phyloP scores from a whole-genome alignment of 2,113 vertebrate genomes.

The Chloropsis hardwickii region DNA sequence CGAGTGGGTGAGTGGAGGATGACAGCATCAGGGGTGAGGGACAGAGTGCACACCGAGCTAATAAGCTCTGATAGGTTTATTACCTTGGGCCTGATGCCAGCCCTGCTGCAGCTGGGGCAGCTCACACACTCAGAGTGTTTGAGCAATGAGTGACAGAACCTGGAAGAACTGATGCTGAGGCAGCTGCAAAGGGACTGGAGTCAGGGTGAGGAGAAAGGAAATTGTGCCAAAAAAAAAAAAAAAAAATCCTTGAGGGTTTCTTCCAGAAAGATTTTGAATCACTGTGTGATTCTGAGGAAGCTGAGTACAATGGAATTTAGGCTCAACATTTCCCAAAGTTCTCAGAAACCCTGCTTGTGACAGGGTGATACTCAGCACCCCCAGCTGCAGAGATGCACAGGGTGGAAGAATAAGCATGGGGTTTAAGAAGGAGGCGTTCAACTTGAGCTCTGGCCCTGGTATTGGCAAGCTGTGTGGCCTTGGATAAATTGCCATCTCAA shows the following conservation, averaged over 20 bases:
- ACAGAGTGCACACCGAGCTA: not conserved
- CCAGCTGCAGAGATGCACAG: not conserved
- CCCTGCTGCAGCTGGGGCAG: not conserved
- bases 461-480: not conserved
- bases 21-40: not conserved
- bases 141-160: not conserved
- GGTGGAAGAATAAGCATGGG: not conserved
- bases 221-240: not conserved
- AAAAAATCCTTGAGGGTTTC: not conserved
- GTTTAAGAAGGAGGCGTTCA: not conserved
- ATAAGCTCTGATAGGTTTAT: not conserved
- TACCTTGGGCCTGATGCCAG: not conserved
- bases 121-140: fast-evolving
- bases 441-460: not conserved
- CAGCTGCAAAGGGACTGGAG: not conserved
- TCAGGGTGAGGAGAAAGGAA: not conserved
- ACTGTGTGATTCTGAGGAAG: not conserved
- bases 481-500: not conserved
- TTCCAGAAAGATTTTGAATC: not conserved
- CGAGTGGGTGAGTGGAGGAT: not conserved
- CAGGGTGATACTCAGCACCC: not conserved
- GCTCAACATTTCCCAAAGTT: not conserved
- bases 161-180: not conserved
- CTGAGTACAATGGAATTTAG: not conserved
- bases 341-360: not conserved